Evolutionary conservation across 2,113 vertebrate genomes (phyloP).

Genomic region (Tupaia tana): DNA sequence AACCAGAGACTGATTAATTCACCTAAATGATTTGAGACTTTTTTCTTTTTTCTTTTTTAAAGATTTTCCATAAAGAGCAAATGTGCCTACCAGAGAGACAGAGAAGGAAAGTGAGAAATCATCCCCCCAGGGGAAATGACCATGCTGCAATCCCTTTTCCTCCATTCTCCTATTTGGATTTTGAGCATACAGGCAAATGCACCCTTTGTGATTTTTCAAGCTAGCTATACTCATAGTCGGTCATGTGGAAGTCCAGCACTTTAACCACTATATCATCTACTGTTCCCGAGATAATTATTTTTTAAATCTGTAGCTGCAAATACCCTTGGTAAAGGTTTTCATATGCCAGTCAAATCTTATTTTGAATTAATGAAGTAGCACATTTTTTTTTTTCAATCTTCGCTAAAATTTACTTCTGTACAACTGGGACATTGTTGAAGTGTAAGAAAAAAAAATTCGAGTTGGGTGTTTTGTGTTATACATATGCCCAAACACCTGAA

Average conservation of each 20-base stretch:
- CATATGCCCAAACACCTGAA: background rate
- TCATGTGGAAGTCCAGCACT: too few species aligned
- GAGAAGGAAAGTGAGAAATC: too few species aligned
- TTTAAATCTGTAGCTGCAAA: background rate
- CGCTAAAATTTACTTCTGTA: slow-evolving; percentile 6
- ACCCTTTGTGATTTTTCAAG: too few species aligned
- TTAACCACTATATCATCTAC: too few species aligned
- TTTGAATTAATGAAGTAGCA: background rate
- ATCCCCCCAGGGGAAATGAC: too few species aligned
- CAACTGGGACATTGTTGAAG: background rate
- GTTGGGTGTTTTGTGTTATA: background rate
- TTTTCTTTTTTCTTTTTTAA: too few species aligned
- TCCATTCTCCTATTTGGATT: too few species aligned
- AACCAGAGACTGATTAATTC: background rate
- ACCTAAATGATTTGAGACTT: background rate
- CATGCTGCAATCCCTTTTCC: too few species aligned
- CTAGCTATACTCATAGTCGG: too few species aligned
- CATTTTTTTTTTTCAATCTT: background rate
- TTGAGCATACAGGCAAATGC: too few species aligned
- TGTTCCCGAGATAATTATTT: background rate
- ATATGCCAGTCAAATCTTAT: background rate
- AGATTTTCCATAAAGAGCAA: too few species aligned
- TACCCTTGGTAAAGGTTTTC: background rate
- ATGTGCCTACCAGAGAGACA: too few species aligned
- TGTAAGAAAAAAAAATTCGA: background rate